Evolutionary conservation across 2,113 vertebrate species (phyloP), one percentile per base, ranked within the genome.

Genomic region (Naja naja): DNA sequence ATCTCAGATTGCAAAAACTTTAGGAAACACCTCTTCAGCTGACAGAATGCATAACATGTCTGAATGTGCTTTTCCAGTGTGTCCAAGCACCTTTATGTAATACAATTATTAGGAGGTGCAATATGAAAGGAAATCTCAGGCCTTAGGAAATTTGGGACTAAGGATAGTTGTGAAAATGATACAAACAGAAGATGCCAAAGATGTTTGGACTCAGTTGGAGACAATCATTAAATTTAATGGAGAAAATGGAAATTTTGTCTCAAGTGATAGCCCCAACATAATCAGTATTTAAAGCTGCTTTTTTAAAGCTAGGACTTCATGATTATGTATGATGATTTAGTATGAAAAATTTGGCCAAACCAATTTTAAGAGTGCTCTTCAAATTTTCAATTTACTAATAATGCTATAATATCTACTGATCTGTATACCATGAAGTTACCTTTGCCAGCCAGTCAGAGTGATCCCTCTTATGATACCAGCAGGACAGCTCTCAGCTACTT

Each of bases 401-500:
- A 92, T 69, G 39, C 52, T 88, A 23, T 43, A 43, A 43, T 81
- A 22, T 81, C 86, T 43, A 69, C 16, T 5, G 11, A 55, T 91
- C 81, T 91, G 16, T 45, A 6, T 85, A 58, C 30, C 10, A 12
- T 94, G 93, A 47, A 90, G 90, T 97, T 96, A 99, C 99, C 99
- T 99, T 95, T 99, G 99, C 99, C 99, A 99, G 96, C 99, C 99
- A 0, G 99, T 99, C 92, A 99, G 96, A 0, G 98, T 96, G 5
- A 99, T 98, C 60, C 99, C 99, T 95, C 97, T 97, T 1, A 99
- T 96, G 2, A 30, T 8, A 0, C 93, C 96, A 0, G 92, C 6
- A 0, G 98, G 98, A 90, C 96, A 91, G 0, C 94, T 94, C n/a
- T 96, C 96, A 0, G 98, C 98, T 96, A 99, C 99, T 93, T 98